These are phyloP conservation scores for Trididemnum clinides DNA, from an alignment of 23 tunicate genomes.

Conservation along the genomic window DNA sequence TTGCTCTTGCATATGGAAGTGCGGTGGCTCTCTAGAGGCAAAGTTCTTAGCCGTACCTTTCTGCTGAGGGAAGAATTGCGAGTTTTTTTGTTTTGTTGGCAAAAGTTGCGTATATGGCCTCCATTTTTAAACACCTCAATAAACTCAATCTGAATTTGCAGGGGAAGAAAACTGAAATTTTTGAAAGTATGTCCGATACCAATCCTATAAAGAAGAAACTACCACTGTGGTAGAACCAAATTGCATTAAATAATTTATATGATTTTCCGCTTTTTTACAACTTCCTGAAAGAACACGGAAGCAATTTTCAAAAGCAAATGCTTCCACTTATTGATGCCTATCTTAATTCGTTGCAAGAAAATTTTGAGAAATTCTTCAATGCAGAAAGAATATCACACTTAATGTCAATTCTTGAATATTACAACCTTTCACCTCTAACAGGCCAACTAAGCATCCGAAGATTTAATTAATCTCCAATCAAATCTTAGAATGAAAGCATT, in stretches of 20 bases:
- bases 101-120: too few relatives aligned
- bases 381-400: constrained; percentile 1
- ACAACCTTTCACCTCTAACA: not conserved
- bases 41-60: too few relatives aligned
- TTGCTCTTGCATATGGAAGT: too few relatives aligned
- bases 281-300: constrained; percentile 3
- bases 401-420: not conserved
- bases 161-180: not conserved
- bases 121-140: too few relatives aligned
- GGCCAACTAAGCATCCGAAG: not conserved
- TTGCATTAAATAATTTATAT: not conserved
- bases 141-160: too few relatives aligned
- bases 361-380: not conserved
- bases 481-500: not conserved
- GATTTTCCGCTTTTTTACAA: not conserved
- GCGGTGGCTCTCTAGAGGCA: too few relatives aligned
- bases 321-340: constrained; percentile 11
- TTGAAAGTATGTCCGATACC: not conserved
- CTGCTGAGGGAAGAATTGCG: constrained; percentile 1
- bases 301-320: constrained; percentile 1
- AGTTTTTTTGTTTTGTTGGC: constrained; percentile 9
- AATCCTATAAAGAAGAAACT: not conserved
- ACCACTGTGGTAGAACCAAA: not conserved
- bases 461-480: not conserved
- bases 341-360: constrained; percentile 10